These are phyloP conservation scores for Valencia hispanica DNA, from an alignment of 2,797 vertebrate species.

Conservation along the genomic window DNA sequence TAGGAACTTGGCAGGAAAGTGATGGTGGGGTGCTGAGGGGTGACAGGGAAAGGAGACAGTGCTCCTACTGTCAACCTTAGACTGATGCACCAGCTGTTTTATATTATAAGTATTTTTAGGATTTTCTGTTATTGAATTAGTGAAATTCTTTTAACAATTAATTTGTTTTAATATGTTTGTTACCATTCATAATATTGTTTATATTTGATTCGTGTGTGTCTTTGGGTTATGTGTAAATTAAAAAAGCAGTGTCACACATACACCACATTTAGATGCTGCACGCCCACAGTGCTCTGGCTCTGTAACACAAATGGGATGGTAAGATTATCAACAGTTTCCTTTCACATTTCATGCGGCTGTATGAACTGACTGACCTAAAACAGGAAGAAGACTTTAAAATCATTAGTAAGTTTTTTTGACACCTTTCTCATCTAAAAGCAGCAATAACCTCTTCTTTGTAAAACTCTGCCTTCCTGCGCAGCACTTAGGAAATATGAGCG, in stretches of 20 bases:
- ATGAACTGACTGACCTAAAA: background rate
- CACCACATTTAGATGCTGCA: background rate
- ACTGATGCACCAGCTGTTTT: background rate
- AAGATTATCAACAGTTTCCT: background rate
- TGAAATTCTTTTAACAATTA: too few relatives aligned
- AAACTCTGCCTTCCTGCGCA: constrained; percentile 1
- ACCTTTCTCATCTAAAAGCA: constrained; percentile 21
- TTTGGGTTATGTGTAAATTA: background rate
- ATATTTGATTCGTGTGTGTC: background rate
- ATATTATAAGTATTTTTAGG: background rate
- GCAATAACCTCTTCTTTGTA: background rate
- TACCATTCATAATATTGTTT: background rate
- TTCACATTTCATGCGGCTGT: background rate
- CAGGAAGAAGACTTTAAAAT: background rate
- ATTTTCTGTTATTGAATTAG: background rate
- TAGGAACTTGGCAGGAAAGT: background rate
- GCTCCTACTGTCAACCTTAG: background rate
- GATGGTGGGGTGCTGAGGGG: background rate
- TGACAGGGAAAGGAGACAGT: background rate
- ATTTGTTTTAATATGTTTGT: background rate
- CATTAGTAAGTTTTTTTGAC: constrained; percentile 16
- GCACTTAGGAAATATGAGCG: background rate
- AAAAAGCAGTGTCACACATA: background rate
- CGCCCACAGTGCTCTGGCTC: too few relatives aligned
- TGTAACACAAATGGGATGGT: background rate